These are phyloP conservation scores for Chamaetylas fuelleborni DNA, from an alignment of 2,113 vertebrate species.

Conservation along the genomic window DNA sequence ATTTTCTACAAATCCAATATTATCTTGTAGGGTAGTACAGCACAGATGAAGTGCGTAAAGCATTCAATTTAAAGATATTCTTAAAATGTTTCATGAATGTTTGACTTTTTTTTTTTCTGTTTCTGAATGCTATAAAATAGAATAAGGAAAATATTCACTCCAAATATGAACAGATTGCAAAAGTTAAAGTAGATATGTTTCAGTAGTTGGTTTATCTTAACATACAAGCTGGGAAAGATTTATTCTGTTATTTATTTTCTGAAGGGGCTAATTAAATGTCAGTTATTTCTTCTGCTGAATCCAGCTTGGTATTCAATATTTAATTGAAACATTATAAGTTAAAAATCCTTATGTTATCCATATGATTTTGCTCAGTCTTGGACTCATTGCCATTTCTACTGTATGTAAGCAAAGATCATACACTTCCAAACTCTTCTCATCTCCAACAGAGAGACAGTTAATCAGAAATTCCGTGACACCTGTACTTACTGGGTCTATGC, in stretches of 20 bases:
- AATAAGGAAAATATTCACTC: neutral
- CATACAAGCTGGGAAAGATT: neutral
- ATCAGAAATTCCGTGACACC: neutral
- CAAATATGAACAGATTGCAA: neutral
- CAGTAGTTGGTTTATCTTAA: neutral
- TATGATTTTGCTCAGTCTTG: neutral
- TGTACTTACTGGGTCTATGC: neutral
- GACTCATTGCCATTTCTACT: neutral
- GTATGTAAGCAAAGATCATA: neutral
- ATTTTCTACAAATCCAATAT: neutral
- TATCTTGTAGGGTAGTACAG: neutral
- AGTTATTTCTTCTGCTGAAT: neutral
- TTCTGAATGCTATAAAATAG: neutral
- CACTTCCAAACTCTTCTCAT: neutral
- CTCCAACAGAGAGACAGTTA: neutral
- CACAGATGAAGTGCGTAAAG: neutral
- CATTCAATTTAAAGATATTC: neutral
- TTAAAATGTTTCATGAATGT: neutral
- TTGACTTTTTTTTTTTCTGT: neutral
- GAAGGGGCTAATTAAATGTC: neutral
- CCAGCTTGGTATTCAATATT: neutral
- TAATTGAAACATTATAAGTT: neutral
- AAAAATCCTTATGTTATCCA: neutral
- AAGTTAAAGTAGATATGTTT: neutral
- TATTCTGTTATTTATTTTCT: neutral